These are phyloP conservation scores for Rhynchomys soricoides DNA, from an alignment of 2,113 vertebrate genomes.

Conservation along the genomic window DNA sequence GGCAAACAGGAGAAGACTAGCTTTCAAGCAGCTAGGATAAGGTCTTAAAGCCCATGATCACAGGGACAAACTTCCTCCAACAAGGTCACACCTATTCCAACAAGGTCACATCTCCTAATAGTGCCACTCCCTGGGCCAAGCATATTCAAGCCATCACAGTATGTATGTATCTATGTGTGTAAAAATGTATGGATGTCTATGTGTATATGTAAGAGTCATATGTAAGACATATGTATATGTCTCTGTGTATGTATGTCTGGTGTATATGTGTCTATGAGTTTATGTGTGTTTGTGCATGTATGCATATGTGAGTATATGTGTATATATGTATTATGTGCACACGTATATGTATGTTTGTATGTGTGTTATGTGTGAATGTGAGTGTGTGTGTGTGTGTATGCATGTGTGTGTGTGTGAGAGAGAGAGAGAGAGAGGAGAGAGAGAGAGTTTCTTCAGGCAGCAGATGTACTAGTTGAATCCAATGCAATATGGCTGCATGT, in stretches of 20 bases:
- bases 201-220: not conserved
- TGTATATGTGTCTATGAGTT: not conserved
- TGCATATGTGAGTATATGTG: not conserved
- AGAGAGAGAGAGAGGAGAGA: too few species aligned
- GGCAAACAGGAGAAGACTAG: too few species aligned
- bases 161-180: not conserved
- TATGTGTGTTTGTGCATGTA: not conserved
- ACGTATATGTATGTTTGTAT: not conserved
- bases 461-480: not conserved
- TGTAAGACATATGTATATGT: too few species aligned
- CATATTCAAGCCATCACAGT: too few species aligned
- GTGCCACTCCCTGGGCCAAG: too few species aligned
- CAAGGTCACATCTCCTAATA: too few species aligned
- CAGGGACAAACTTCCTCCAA: too few species aligned
- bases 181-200: not conserved
- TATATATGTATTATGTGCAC: not conserved
- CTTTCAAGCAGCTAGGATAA: too few species aligned
- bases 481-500: not conserved
- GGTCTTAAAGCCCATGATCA: too few species aligned
- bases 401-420: not conserved
- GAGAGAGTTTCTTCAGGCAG: conserved; percentile 31
- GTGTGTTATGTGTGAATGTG: not conserved
- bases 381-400: not conserved
- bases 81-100: too few species aligned
- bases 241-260: not conserved